Conservation (phyloP, 1,140 invertebrate species). For the Aphis gossypii region DNA sequence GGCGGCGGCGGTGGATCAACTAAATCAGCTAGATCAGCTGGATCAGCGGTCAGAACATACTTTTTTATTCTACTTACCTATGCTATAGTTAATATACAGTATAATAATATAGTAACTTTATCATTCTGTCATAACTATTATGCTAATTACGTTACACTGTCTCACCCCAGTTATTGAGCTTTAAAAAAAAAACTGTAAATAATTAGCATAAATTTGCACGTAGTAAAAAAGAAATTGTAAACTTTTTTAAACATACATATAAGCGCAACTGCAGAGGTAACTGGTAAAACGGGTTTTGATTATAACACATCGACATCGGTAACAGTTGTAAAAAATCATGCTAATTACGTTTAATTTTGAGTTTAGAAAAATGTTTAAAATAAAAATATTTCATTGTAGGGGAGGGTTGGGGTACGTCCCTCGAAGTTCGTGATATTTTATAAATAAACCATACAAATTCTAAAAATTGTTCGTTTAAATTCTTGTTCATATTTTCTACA, state of each 20-base stretch:
- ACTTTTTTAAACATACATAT: background rate
- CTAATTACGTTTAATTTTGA: background rate
- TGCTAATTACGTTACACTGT: background rate
- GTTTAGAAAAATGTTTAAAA: background rate
- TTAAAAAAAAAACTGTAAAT: no score
- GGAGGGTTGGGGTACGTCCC: background rate
- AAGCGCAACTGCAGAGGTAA: background rate
- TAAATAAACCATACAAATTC: background rate
- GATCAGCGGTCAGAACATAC: no score
- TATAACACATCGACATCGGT: background rate
- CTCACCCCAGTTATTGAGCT: background rate
- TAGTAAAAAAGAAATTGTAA: background rate
- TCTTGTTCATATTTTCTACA: background rate
- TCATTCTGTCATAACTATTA: background rate
- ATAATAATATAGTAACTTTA: no score
- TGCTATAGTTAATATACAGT: no score
- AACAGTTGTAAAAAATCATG: background rate
- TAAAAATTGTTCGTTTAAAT: background rate
- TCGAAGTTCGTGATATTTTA: background rate
- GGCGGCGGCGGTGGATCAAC: no score
- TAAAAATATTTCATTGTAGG: background rate
- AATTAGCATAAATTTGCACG: no score
- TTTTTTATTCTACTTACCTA: no score
- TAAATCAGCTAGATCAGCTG: no score
- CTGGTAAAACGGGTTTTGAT: background rate